Conservation (phyloP, 2,888 invertebrate species). For the Strigamia maritima region DNA sequence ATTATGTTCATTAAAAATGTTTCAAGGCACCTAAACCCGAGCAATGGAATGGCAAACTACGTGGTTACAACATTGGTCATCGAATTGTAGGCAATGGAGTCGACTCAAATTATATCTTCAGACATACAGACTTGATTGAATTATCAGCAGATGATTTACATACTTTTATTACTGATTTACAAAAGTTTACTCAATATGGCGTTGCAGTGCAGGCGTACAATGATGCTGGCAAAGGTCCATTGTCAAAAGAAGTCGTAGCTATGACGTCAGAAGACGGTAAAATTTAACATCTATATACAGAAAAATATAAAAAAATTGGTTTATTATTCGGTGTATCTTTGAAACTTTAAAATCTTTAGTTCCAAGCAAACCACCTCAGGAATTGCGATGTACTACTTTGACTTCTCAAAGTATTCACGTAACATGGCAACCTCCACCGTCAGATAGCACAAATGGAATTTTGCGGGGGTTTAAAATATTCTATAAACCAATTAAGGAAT, state of each 20-base stretch:
- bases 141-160: conserved; percentile 29
- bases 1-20: neutral
- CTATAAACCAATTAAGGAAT: conserved; percentile 83
- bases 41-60: conserved; percentile 89
- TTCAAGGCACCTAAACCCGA: conserved; percentile 70
- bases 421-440: conserved; percentile 89
- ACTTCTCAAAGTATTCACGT: conserved; percentile 92
- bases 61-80: conserved; percentile 62
- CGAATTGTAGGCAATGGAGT: conserved; percentile 38
- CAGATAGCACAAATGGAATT: conserved; percentile 86
- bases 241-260: conserved; percentile 38
- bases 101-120: conserved; percentile 26
- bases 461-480: conserved; percentile 94
- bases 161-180: conserved; percentile 33
- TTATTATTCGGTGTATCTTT: too few species aligned
- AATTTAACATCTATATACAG: neutral
- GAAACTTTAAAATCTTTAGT: conserved; percentile 45
- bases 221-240: conserved; percentile 40
- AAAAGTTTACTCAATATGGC: conserved; percentile 40
- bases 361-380: conserved; percentile 59
- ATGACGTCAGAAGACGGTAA: conserved; percentile 42
- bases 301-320: neutral
- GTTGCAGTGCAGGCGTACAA: conserved; percentile 40
- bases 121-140: conserved; percentile 20
- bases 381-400: conserved; percentile 85